Base-by-base conservation (phyloP, 2,113 vertebrate genomes). In the Hemibagrus wyckioides region DNA sequence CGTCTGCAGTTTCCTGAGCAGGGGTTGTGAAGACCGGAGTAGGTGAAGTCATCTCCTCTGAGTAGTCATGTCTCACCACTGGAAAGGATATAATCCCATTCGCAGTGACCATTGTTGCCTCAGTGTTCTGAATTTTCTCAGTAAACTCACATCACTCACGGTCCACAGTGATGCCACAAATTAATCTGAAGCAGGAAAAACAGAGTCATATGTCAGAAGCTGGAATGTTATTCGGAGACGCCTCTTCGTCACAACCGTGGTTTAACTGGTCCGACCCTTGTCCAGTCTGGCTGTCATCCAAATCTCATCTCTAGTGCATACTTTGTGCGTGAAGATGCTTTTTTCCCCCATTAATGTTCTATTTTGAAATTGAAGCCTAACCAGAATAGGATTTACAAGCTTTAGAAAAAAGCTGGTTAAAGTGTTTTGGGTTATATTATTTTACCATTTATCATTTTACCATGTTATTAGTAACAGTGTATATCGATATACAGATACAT, bases 281-380 rank as follows among this genome's bases (percentile, higher is more conserved):
- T 91, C 86, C 90, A 88, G 82, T 69, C 87, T 90, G 90, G 88
- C 90, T 75, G 36, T 61, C 82, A 52, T 91, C 80, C 85, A 89
- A 86, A 63, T 88, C 85, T 76, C 89, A 83, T 88, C 90, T 75
- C 65, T 81, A 56, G 67, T 83, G 88, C 80, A 85, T 75, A 89
- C 84, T 85, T 90, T 84, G 87, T 89, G 84, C 48, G 50, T 52
- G 61, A 84, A 87, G 63, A 79, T 61, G 56, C 36, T 65, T 52
- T 84, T 77, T 83, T 86, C 44, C 44, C 44, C 44, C 44, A 56
- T 80, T 19, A 79, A 36, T 33, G 48, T 63, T 52, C 39, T 56
- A 52, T 57, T 88, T 71, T 57, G 15, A 85, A 89, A 36, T 86
- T 28, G n/a, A 61, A 76, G 30, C n/a, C 33, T 48, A 57, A 67